Base-by-base conservation (phyloP, 2,113 vertebrate genomes). In the Oncorhynchus keta region DNA sequence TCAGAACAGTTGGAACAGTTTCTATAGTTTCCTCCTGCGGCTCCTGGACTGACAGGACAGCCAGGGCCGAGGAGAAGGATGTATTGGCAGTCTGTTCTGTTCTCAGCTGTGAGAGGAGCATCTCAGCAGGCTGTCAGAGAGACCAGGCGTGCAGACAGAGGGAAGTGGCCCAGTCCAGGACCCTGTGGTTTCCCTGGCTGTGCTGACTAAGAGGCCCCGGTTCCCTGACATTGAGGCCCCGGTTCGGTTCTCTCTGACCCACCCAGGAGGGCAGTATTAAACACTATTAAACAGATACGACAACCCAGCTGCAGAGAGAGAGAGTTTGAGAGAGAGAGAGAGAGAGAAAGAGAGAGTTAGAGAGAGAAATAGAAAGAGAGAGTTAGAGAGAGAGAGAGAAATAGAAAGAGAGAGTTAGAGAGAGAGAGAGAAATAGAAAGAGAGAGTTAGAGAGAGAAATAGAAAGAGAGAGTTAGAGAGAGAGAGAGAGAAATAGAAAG, bases 241-340 rank as follows among this genome's bases (percentile, higher is more conserved):
- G 7, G 5, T 73, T 69, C 39, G 39, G 30, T 39, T 69, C 66
- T 74, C 32, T 30, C 74, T 72, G 61, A 71, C 70, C 57, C 24
- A 69, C 30, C 68, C 75, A 68, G 62, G 72, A 75, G 75, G 64
- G 61, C 72, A 39, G 28, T 55, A 71, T 80, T 69, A 72, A 8
- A 74, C 45, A 70, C 51, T 55, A 72, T 77, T 74, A 61, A 61
- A 83, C 78, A 77, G 78, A 75, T 61, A 69, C 81, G 70, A 9
- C 48, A 70, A 48, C 69, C 65, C 81, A 81, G 68, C 68, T 67
- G 48, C 39, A 51, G 30, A 70, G 22, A 6, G 26, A 26, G 26
- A 26, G 26, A 26, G 26, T 26, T 26, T 26, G 26, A 24, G 24
- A 24, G 20, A 22, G 3, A 13, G 57, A 48, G 3, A 22, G 35